Conservation (phyloP, 2,888 invertebrate species). For the Luperina testacea region DNA sequence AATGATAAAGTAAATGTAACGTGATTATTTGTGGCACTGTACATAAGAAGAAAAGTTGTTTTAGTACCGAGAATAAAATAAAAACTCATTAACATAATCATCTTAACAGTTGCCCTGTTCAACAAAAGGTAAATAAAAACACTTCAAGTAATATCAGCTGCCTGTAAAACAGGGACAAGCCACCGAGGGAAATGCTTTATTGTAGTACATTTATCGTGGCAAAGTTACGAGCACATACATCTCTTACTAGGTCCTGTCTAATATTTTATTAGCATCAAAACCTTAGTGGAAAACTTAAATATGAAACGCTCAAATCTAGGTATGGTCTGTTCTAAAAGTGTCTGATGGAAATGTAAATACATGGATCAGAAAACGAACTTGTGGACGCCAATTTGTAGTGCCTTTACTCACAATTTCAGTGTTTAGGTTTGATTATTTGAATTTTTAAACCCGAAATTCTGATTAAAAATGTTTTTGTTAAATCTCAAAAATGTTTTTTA, state of each 20-base stretch:
- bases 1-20: neutral
- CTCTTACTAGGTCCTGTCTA: conserved; percentile 16
- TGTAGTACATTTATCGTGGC: conserved; percentile 31
- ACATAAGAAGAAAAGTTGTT: neutral
- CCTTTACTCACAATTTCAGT: neutral
- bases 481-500: neutral
- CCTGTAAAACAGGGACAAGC: conserved; percentile 4
- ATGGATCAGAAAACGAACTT: neutral
- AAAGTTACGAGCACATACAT: conserved; percentile 40
- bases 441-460: neutral
- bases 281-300: conserved; percentile 25
- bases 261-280: conserved; percentile 46
- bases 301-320: neutral
- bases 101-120: neutral
- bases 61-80: neutral
- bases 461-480: neutral
- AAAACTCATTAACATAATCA: conserved; percentile 3
- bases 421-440: neutral
- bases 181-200: conserved; percentile 43
- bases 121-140: conserved; percentile 27
- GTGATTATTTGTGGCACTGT: neutral
- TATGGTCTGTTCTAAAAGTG: neutral
- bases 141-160: conserved; percentile 18
- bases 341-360: neutral
- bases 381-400: neutral